Evolutionary conservation across 2,888 invertebrate genomes (phyloP).

Genomic region (Amiota communis): DNA sequence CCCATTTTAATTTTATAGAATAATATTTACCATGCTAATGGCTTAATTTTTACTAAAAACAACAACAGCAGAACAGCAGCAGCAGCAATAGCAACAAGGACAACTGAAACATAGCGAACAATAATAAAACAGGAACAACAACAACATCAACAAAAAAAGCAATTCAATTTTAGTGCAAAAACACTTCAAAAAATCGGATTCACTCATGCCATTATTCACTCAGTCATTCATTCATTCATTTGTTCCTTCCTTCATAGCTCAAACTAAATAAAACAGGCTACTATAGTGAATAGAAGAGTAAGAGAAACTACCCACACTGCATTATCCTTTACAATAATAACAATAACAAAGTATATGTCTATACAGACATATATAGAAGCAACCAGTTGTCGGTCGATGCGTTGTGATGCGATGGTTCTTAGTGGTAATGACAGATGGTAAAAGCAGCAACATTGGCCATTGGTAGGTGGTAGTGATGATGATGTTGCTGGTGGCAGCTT

Average conservation of each 20-base stretch:
- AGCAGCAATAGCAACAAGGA: slow-evolving; percentile 27
- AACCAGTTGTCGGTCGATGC: not conserved
- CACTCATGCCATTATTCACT: slow-evolving; percentile 32
- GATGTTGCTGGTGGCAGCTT: slow-evolving; percentile 16
- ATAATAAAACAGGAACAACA: not conserved
- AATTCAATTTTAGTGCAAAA: slow-evolving; percentile 43
- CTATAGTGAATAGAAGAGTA: not conserved
- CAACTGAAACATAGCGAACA: slow-evolving; percentile 28
- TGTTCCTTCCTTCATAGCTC: not conserved
- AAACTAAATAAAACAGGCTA: not conserved
- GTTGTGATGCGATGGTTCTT: not conserved
- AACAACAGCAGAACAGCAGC: no score
- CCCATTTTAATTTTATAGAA: slow-evolving; percentile 63
- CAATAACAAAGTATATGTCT: not conserved
- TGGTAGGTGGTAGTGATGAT: no score
- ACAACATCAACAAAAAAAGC: slow-evolving; percentile 25
- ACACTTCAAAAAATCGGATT: slow-evolving; percentile 50
- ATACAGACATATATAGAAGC: not conserved
- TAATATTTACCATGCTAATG: slow-evolving; percentile 65
- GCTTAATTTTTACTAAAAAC: slow-evolving; percentile 50
- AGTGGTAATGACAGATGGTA: slow-evolving; percentile 17
- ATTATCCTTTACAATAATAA: slow-evolving; percentile 22
- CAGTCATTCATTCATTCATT: slow-evolving; percentile 3
- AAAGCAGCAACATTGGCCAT: slow-evolving; percentile 29
- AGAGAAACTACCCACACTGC: not conserved